Evolutionary conservation across 1,140 invertebrate species (phyloP), one percentile per base, ranked within the genome.

Genomic region (Mercenaria mercenaria): DNA sequence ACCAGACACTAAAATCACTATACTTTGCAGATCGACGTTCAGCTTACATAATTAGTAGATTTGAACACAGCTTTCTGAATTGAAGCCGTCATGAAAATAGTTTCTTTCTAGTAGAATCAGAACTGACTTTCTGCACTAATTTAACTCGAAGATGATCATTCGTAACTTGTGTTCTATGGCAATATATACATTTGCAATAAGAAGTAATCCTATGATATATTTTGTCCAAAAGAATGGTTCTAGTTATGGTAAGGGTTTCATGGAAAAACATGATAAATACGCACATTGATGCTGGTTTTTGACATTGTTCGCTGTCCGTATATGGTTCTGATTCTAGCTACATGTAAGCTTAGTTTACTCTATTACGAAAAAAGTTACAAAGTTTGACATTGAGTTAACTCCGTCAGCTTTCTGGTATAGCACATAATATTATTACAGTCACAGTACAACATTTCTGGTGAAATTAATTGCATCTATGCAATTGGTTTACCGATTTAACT

Each of bases 191-290:
- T 69, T 64, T 34, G 26, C 29, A 15, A 32, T 34, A 67, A 29
- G 37, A 84, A 26, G 26, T 34, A 18, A 84, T n/a, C 3, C 82
- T 64, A 23, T 50, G 72, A 84, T 39, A 69, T 23, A n/a, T 34
- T 72, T 84, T 84, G n/a, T 72, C 82, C 15, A 84, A 72, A 52
- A 50, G 41, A n/a, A 84, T 47, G 11, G 43, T 72, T 84, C 64
- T 84, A 43, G 32, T 39, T 20, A 72, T 37, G 0, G 61, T 47
- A 23, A 84, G 29, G 23, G 82, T 50, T 50, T 52, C 82, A 43
- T 84, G 41, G n/a, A 84, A n/a, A 6, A 47, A 6, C 13, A 84
- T 32, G 39, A 84, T 13, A 52, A 50, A 43, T 6, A 84, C 47
- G 26, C 37, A 69, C 32, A 41, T 84, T 4, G 0, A 41, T 50